Base-by-base conservation (phyloP, 1,140 invertebrate species). In the Tetragonula clypearis region DNA sequence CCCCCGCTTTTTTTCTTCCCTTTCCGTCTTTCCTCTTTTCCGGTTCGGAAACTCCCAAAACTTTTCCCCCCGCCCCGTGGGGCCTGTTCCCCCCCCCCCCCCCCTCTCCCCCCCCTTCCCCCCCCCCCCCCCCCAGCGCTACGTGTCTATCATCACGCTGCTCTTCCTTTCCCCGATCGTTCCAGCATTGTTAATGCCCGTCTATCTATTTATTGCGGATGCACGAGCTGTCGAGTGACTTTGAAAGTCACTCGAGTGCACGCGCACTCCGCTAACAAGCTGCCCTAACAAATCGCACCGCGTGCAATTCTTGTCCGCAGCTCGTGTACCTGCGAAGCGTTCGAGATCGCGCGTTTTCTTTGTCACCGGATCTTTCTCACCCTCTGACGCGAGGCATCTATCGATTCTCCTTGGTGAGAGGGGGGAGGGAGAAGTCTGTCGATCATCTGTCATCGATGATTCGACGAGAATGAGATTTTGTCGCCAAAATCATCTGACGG, bases 241-340 rank as follows among this genome's bases (percentile, higher is more conserved):
- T 84, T 84, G 75, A 84, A 84, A 84, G 75, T 79, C 82, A 78
- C 66, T 79, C 75, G 55, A 35, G 75, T 66, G 82, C 75, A 68
- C 82, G 74, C 55, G 74, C 62, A 14, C 73, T 26, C 23, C 30
- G 9, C 41, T 62, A 79, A 56, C 82, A 53, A 79, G 76, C 80
- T 23, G 19, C 41, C 66, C 69, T 72, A 72, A 79, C 66, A 26
- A 71, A 71, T 78, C 21, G 17, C 58, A 19, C n/a, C 49, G 56
- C 79, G n/a, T 26, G 41, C 41, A 49, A 53, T 26, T 26, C 3
- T 35, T 41, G 35, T 53, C 14, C 55, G 41, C 30, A 11, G 14
- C 8, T 9, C 12, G 23, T 1, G 58, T 77, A 49, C 26, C 23
- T 12, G 75, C 65, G 21, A 55, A 15, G 60, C 72, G 58, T 53